Conservation (phyloP, 2,888 invertebrate species). For the Galeruca laticollis region DNA sequence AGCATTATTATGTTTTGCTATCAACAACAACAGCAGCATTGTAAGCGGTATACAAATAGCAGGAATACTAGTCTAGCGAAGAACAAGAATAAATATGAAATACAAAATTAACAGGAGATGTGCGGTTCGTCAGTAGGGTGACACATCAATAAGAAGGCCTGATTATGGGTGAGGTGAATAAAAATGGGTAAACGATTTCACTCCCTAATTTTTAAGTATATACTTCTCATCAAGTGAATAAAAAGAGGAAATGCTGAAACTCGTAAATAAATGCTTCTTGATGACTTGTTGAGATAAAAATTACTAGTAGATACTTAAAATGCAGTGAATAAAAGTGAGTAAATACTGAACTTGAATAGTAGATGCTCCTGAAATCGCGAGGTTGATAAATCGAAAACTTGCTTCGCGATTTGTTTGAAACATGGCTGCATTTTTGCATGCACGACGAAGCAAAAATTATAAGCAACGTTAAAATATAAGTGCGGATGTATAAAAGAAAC, state of each 20-base stretch:
- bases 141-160: too few species aligned
- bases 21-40: too few species aligned
- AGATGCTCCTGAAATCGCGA: constrained; percentile 1
- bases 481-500: constrained; percentile 1
- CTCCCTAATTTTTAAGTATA: constrained; percentile 57
- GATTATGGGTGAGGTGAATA: constrained; percentile 1
- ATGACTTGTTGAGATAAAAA: constrained; percentile 3
- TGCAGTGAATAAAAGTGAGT: constrained; percentile 1
- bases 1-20: too few species aligned
- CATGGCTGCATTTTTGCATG: constrained; percentile 8
- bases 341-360: not conserved
- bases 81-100: too few species aligned
- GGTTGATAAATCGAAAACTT: constrained; percentile 10
- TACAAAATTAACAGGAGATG: too few species aligned
- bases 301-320: constrained; percentile 11
- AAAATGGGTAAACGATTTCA: constrained; percentile 9
- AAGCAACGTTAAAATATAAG: constrained; percentile 9
- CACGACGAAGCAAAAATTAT: constrained; percentile 6
- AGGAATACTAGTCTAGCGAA: too few species aligned
- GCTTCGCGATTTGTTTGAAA: constrained; percentile 9
- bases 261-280: constrained; percentile 7
- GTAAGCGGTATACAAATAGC: too few species aligned
- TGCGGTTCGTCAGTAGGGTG: too few species aligned
- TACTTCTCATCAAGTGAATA: constrained; percentile 9
- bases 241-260: constrained; percentile 6